Conservation (phyloP, 1,140 invertebrate genomes). For the Scaptodrosophila lebanonensis region DNA sequence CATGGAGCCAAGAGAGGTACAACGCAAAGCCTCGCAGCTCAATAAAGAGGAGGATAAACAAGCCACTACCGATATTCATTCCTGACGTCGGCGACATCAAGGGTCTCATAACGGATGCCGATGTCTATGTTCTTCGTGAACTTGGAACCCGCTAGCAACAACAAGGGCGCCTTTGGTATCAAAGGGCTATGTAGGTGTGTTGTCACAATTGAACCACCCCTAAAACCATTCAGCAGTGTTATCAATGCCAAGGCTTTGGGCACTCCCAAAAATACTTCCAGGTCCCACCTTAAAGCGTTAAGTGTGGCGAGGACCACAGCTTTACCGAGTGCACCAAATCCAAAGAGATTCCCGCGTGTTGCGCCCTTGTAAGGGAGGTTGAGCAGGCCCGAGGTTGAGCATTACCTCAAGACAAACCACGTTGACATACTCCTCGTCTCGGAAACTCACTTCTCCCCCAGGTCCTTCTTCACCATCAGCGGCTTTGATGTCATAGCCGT, state of each 20-base stretch:
- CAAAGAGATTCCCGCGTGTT: neutral
- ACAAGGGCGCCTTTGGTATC: neutral
- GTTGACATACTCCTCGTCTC: too few relatives aligned
- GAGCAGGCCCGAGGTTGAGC: too few relatives aligned
- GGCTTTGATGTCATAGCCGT: too few relatives aligned
- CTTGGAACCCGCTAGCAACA: neutral
- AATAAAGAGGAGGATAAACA: too few relatives aligned
- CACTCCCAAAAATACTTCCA: conserved; percentile 1
- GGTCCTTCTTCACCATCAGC: too few relatives aligned
- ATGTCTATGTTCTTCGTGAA: neutral
- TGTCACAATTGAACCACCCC: neutral
- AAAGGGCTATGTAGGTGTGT: neutral
- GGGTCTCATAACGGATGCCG: too few relatives aligned
- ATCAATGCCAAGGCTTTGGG: neutral
- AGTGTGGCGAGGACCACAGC: neutral
- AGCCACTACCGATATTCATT: too few relatives aligned
- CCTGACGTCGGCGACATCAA: too few relatives aligned
- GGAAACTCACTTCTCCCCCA: too few relatives aligned
- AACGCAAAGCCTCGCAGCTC: too few relatives aligned
- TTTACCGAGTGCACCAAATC: neutral
- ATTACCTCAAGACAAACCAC: too few relatives aligned
- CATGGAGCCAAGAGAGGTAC: too few relatives aligned
- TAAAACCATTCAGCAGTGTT: neutral
- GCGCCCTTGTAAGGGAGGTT: neutral
- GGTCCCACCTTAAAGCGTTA: neutral